These are phyloP conservation scores for Cistogaster globosa DNA, from an alignment of 2,888 invertebrate genomes.

Conservation along the genomic window DNA sequence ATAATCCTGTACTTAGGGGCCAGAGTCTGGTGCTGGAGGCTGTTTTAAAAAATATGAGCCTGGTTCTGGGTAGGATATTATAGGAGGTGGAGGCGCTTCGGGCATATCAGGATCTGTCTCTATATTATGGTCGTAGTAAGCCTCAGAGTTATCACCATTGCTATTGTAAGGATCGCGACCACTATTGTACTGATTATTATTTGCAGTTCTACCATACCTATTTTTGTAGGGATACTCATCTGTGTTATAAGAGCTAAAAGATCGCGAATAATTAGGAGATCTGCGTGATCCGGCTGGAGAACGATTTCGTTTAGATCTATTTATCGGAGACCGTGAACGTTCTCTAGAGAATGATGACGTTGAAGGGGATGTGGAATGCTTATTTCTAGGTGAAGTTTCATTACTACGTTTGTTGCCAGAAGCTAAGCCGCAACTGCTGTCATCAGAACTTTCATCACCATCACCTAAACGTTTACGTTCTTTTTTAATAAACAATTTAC, in stretches of 20 bases:
- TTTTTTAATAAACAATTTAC: constrained; percentile 77
- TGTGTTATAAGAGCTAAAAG: neutral
- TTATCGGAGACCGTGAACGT: constrained; percentile 9
- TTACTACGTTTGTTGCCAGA: neutral
- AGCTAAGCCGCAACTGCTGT: neutral
- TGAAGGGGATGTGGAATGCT: constrained; percentile 14
- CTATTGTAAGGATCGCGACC: constrained; percentile 12
- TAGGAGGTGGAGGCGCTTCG: constrained; percentile 43
- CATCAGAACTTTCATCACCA: constrained; percentile 65
- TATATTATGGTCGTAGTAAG: constrained; percentile 1
- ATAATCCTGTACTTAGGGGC: neutral
- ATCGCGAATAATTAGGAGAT: neutral
- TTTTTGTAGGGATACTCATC: constrained; percentile 22
- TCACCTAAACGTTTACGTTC: constrained; percentile 76
- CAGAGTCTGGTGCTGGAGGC: neutral
- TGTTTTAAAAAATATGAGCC: constrained; percentile 23
- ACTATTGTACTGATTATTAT: constrained; percentile 14
- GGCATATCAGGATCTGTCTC: neutral
- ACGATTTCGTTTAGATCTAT: constrained; percentile 2
- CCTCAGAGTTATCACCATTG: neutral
- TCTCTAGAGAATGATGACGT: constrained; percentile 1
- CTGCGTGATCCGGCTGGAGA: neutral
- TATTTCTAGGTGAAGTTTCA: neutral
- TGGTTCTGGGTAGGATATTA: constrained; percentile 56
- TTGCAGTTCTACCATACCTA: constrained; percentile 5